Conservation (phyloP, 2,113 vertebrate species). For the Alligator sinensis region DNA sequence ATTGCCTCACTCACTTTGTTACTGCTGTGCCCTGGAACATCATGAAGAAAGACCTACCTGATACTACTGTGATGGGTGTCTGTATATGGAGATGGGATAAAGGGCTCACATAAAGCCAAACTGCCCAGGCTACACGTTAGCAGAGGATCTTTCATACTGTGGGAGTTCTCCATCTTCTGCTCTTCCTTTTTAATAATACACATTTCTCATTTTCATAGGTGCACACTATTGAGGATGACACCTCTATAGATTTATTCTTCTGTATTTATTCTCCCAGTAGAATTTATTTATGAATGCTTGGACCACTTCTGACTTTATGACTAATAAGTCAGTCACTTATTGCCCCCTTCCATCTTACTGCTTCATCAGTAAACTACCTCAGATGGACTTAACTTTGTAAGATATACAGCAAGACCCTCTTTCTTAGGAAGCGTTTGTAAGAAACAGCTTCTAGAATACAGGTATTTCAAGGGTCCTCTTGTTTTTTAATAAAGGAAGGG, state of each 20-base stretch:
- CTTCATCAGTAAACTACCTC: conserved; percentile 44
- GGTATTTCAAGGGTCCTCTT: conserved; percentile 10
- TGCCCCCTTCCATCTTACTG: conserved; percentile 29
- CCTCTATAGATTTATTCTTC: neutral
- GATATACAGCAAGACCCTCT: conserved; percentile 45
- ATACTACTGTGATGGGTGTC: no score
- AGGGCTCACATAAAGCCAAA: neutral
- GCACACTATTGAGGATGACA: neutral
- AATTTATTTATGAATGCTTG: conserved; percentile 16
- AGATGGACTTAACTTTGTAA: conserved; percentile 49
- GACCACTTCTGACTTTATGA: neutral
- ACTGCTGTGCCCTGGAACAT: neutral
- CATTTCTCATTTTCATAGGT: neutral
- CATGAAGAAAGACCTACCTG: neutral
- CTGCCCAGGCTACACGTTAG: neutral
- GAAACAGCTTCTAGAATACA: conserved; percentile 33
- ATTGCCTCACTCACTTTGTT: neutral
- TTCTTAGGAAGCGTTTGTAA: conserved; percentile 37
- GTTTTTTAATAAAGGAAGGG: neutral
- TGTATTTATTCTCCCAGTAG: conserved; percentile 16
- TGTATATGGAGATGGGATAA: no score
- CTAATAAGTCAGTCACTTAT: conserved; percentile 14
- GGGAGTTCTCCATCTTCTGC: neutral
- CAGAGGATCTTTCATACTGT: neutral
- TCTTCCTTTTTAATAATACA: neutral